Evolutionary conservation across 92 coral and sea anemone genomes (phyloP).

Genomic region (Bergia puertoricense): DNA sequence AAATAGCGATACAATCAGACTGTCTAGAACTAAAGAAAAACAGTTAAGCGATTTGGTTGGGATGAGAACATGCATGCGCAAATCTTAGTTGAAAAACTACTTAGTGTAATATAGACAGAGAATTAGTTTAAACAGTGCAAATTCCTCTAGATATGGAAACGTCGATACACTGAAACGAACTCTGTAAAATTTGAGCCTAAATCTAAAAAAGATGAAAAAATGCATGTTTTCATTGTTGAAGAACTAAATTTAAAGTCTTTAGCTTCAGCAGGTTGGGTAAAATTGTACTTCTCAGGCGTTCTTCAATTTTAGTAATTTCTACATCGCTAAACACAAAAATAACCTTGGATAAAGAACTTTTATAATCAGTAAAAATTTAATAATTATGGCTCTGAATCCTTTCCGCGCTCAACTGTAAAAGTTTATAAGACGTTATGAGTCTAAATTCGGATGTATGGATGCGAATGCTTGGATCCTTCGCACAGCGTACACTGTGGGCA

Average conservation of each 20-base stretch:
- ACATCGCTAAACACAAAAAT: background rate
- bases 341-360: background rate
- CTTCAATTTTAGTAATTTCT: background rate
- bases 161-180: background rate
- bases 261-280: background rate
- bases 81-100: conserved; percentile 10
- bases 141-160: background rate
- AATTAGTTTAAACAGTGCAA: background rate
- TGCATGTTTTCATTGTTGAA: background rate
- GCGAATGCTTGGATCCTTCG: conserved; percentile 85
- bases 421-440: background rate
- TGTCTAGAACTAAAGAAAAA: no score
- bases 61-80: background rate
- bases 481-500: conserved; percentile 89
- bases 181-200: background rate
- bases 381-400: background rate
- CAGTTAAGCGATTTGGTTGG: background rate
- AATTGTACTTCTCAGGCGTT: background rate
- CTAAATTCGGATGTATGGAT: conserved; percentile 90
- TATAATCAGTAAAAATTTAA: background rate
- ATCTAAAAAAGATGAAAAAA: background rate
- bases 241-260: background rate
- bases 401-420: background rate
- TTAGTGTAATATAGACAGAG: background rate
- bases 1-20: conserved; percentile 8